These are phyloP conservation scores for Tichodroma muraria DNA, from an alignment of 2,113 vertebrate species.

Conservation along the genomic window DNA sequence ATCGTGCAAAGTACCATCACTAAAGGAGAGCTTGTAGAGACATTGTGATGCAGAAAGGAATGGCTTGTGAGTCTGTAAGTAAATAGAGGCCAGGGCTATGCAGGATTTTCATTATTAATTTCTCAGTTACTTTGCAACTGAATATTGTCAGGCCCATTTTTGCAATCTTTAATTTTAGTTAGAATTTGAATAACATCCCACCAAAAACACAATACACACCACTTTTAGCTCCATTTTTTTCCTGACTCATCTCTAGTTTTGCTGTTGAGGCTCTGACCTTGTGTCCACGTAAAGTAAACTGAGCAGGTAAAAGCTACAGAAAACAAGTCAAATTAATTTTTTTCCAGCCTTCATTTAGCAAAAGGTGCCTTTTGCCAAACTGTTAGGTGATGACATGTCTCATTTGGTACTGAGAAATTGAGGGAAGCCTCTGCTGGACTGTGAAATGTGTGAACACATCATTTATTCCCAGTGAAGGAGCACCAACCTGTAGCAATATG, in stretches of 20 bases:
- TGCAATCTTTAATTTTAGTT: not conserved
- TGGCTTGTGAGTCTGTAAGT: not conserved
- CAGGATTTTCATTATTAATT: not conserved
- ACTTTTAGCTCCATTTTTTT: not conserved
- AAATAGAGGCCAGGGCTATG: not conserved
- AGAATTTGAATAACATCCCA: not conserved
- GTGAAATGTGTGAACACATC: not conserved
- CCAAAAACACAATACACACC: not conserved
- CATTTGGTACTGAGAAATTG: not conserved
- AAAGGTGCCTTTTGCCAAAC: not conserved
- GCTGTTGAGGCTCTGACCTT: not conserved
- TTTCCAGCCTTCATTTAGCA: not conserved
- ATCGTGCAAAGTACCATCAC: rapidly evolving
- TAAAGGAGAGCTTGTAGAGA: not conserved
- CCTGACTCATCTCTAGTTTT: not conserved
- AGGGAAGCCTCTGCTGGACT: not conserved
- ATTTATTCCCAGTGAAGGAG: not conserved
- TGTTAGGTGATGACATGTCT: not conserved
- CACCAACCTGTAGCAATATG: not conserved
- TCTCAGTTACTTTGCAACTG: not conserved
- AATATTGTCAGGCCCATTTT: not conserved
- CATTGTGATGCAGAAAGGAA: not conserved
- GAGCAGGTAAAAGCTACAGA: not conserved
- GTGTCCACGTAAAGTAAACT: not conserved
- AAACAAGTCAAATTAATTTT: not conserved